Conservation (phyloP, 2,888 invertebrate species). For the Nomada fucata region DNA sequence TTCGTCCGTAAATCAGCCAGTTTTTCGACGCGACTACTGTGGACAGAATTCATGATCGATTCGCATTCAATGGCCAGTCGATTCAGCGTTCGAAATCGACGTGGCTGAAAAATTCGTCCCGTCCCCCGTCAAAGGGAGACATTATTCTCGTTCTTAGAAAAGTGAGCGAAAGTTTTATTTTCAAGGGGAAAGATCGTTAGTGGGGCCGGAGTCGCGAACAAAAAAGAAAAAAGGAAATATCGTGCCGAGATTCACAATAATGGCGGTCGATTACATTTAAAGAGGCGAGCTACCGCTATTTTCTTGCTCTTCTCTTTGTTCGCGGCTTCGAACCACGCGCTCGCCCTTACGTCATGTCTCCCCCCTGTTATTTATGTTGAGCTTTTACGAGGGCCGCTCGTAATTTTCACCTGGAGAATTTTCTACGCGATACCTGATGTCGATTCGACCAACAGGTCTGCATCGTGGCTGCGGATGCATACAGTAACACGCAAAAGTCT, state of each 20-base stretch:
- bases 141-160: too few relatives aligned
- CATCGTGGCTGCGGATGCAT: neutral
- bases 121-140: neutral
- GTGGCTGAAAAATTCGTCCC: too few relatives aligned
- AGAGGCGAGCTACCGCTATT: conserved; percentile 26
- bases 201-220: neutral
- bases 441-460: conserved; percentile 25
- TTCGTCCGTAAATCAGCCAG: conserved; percentile 59
- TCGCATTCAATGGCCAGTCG: conserved; percentile 46
- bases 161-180: too few relatives aligned
- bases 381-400: conserved; percentile 55
- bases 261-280: conserved; percentile 8
- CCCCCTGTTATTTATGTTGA: conserved; percentile 51
- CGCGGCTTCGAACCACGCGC: conserved; percentile 9
- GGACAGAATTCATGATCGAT: conserved; percentile 43
- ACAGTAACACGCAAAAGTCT: conserved; percentile 7
- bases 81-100: conserved; percentile 16
- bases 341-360: conserved; percentile 37
- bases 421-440: conserved; percentile 45
- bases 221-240: neutral
- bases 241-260: conserved; percentile 3
- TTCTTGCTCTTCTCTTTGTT: neutral
- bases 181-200: too few relatives aligned
- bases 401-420: conserved; percentile 57
- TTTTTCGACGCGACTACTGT: conserved; percentile 24